Base-by-base conservation (phyloP, 2,888 invertebrate genomes). In the Dryadula phaetusa region DNA sequence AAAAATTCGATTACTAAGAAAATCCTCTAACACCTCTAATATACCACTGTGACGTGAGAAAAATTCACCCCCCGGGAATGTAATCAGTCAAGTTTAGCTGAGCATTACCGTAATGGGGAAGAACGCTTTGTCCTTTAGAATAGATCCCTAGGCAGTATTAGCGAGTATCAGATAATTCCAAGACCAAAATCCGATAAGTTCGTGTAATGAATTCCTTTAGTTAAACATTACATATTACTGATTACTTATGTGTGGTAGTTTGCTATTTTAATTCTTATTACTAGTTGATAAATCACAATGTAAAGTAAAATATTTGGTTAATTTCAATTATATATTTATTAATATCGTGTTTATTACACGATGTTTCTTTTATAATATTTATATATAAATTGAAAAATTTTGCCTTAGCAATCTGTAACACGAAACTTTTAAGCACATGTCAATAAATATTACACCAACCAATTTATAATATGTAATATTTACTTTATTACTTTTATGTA, bases 21-120 rank as follows among this genome's bases (percentile, higher is more conserved):
- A 83, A 83, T 82, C 82, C 79, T 75, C 77, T 82, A 83, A 86
- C 82, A 79, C 83, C 75, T 78, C 80, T 84, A 87, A 88, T 84
- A 84, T 80, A 80, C 78, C 54, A 62, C 60, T 66, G 80, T 76
- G 84, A 82, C 83, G 82, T 79, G 78, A 76, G 84, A 85, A 86
- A 88, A 87, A 88, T 85, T 84, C 83, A 81, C 78, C 83, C 81
- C 79, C 78, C 77, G 81, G 79, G 78, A 80, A 78, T 81, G 88
- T 86, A 84, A 89, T 89, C 87, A 84, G 87, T 88, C 88, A 88
- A 87, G 87, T 87, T 88, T 84, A 87, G 86, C 86, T 82, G 76
- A 82, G 79, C 83, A 88, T 89, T 88, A 88, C 84, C 56, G 84
- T 88, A 88, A 89, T 88, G 85, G 83, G 67, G 70, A 69, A 77